Conservation (phyloP, 2,113 vertebrate species). For the Crotalus viridis region DNA sequence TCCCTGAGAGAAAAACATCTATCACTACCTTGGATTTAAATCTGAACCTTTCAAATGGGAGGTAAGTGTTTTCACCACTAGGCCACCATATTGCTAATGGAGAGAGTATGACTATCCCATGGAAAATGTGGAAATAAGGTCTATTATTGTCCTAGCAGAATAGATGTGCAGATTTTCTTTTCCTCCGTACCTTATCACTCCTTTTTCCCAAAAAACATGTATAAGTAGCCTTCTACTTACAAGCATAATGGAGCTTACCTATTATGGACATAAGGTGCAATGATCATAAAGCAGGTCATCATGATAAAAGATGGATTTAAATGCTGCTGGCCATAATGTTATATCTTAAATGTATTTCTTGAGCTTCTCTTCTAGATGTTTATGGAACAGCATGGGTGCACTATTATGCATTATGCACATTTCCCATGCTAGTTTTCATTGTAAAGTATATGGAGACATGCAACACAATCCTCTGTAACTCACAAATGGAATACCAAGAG, state of each 20-base stretch:
- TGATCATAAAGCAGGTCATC: no score
- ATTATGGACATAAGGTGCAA: not conserved
- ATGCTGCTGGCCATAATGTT: slow-evolving; percentile 49
- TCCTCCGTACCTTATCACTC: not conserved
- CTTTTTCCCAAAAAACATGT: not conserved
- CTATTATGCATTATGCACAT: slow-evolving; percentile 33
- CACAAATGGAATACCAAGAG: slow-evolving; percentile 27
- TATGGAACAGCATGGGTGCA: slow-evolving; percentile 31
- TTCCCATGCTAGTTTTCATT: slow-evolving; percentile 49
- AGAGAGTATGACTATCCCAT: fast-evolving
- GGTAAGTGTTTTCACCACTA: not conserved
- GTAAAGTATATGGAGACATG: slow-evolving; percentile 41
- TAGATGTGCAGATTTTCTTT: slow-evolving; percentile 3
- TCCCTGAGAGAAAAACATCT: not conserved
- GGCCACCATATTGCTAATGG: not conserved
- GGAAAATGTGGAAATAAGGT: not conserved
- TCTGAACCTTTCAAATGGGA: not conserved
- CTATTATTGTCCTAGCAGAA: fast-evolving
- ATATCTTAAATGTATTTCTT: slow-evolving; percentile 33
- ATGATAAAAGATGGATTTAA: slow-evolving; percentile 46
- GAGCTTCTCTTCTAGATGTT: slow-evolving; percentile 5
- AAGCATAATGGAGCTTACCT: not conserved
- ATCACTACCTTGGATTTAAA: not conserved
- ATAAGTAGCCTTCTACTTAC: not conserved
- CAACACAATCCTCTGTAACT: slow-evolving; percentile 34